A percentile compares a stretch with the other conserved stretches of the same genome.
Evolutionary conservation across 2,113 vertebrate species (phyloP).

Genomic region (Arenaria interpres): DNA sequence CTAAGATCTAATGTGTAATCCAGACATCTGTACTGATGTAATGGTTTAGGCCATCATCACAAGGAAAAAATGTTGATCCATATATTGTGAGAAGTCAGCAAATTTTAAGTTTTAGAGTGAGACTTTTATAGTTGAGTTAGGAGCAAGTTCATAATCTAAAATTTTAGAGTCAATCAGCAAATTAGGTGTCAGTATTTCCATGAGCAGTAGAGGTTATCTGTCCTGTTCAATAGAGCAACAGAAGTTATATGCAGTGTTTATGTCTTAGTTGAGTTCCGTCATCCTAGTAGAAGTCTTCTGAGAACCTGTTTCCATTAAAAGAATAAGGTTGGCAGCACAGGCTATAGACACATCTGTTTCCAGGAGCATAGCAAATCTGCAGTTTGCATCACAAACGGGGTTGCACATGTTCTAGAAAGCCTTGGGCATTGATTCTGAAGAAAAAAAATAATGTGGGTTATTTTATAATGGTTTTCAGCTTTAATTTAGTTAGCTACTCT

Average conservation of each 20-base stretch:
- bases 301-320: neutral
- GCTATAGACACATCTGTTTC: neutral
- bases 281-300: neutral
- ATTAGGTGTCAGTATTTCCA: no score
- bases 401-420: neutral
- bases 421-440: neutral
- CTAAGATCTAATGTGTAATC: neutral
- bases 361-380: neutral
- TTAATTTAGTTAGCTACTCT: neutral
- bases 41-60: neutral
- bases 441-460: neutral
- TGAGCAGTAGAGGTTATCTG: no score
- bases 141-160: neutral
- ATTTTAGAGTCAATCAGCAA: neutral
- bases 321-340: neutral
- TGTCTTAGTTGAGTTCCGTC: neutral
- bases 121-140: neutral
- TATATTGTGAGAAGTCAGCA: neutral
- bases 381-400: neutral
- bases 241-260: neutral
- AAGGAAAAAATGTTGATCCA: neutral
- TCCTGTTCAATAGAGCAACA: neutral
- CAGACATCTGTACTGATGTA: neutral
- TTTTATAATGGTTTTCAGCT: neutral
- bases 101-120: neutral